Conservation (phyloP, 2,888 invertebrate genomes). For the Tetropium fuscum region DNA sequence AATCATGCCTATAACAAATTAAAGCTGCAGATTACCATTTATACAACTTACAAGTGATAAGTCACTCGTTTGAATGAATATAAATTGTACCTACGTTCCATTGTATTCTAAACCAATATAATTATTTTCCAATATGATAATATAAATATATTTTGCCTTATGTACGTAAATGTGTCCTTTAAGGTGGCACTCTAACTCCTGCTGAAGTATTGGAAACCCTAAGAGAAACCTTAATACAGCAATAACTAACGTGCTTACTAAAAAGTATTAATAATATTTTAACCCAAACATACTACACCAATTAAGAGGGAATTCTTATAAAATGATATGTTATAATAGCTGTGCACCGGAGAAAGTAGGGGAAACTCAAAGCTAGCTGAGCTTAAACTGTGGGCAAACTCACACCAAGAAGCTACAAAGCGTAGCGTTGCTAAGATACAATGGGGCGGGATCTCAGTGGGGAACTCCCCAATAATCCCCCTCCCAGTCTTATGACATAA, state of each 20-base stretch:
- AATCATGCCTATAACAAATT: too few species aligned
- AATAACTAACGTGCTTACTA: constrained; percentile 13
- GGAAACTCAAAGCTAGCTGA: constrained; percentile 55
- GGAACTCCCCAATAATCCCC: constrained; percentile 30
- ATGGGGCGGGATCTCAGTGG: constrained; percentile 41
- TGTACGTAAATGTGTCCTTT: too few species aligned
- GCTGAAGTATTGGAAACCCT: neutral
- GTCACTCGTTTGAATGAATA: too few species aligned
- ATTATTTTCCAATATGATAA: too few species aligned
- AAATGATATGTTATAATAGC: constrained; percentile 38
- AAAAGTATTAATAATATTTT: constrained; percentile 38
- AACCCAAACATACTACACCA: constrained; percentile 35
- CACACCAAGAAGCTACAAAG: constrained; percentile 54
- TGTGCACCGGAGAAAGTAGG: constrained; percentile 42
- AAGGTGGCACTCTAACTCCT: neutral
- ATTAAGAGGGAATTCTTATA: constrained; percentile 39
- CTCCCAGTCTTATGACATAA: constrained; percentile 18
- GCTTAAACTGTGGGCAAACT: constrained; percentile 59
- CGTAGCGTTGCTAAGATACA: constrained; percentile 64
- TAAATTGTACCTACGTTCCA: too few species aligned
- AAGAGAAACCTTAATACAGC: constrained; percentile 24
- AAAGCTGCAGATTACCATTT: too few species aligned
- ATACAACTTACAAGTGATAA: too few species aligned
- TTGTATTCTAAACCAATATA: too few species aligned
- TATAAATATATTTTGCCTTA: too few species aligned